These are phyloP conservation scores for Ascidia mentula DNA, from an alignment of 23 tunicate genomes.

Conservation along the genomic window DNA sequence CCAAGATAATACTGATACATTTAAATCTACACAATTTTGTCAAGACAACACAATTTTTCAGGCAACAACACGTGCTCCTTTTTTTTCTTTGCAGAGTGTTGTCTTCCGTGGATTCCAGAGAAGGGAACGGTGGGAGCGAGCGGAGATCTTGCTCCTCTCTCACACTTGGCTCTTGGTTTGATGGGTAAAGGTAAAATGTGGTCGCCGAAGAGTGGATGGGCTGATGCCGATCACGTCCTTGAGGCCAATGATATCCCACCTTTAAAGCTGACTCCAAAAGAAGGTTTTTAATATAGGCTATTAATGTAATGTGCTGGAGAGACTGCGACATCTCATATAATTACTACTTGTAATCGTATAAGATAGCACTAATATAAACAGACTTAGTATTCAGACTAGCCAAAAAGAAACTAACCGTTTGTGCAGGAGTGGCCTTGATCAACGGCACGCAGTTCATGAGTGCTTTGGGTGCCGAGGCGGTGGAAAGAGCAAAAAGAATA, in stretches of 20 bases:
- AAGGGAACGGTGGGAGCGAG: slow-evolving; percentile 95
- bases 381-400: no score
- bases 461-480: slow-evolving; percentile 86
- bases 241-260: slow-evolving; percentile 53
- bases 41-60: neutral
- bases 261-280: slow-evolving; percentile 66
- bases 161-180: slow-evolving; percentile 89
- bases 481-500: slow-evolving; percentile 76
- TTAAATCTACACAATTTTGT: neutral
- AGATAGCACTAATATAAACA: no score
- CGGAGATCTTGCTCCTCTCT: slow-evolving; percentile 90
- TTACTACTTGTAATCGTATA: no score
- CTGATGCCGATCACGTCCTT: slow-evolving; percentile 61
- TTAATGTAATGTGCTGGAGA: no score
- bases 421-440: slow-evolving; percentile 83
- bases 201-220: slow-evolving; percentile 90
- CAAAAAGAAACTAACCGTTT: no score
- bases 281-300: no score
- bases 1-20: no score
- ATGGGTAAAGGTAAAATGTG: slow-evolving; percentile 98
- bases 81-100: slow-evolving; percentile 49
- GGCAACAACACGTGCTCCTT: neutral
- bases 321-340: no score
- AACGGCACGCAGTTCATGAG: slow-evolving; percentile 88
- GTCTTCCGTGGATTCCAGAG: slow-evolving; percentile 93